Evolutionary conservation across 2,888 invertebrate genomes (phyloP), one percentile per base, ranked within the genome.

Genomic region (Gymnocheta viridis): DNA sequence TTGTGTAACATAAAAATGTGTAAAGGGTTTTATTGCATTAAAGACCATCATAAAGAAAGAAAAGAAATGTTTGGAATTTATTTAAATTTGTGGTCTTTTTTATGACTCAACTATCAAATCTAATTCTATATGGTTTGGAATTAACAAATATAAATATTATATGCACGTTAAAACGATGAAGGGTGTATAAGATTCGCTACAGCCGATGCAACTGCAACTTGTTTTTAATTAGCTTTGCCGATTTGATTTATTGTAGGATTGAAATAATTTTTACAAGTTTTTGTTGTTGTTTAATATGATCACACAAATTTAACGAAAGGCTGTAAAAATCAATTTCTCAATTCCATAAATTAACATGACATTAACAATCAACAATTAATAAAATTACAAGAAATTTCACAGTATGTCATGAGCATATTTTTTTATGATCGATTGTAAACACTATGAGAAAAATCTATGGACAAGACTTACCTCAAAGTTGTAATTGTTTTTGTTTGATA

Each of bases 381-480:
- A 19, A 72, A 44, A 58, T 9, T 58, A 24, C 32, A 19, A 38
- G 4, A 27, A 51, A 56, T 76, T 66, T 56, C 44, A 76, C 64
- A 54, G 54, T 56, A 2, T 76, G 10, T 35, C 22, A 22, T 24
- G 1, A 10, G n/a, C 22, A 47, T 58, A 58, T 9, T 22, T 64
- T 22, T 64, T 64, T 41, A 67, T 24, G 22, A 27, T 35, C 49
- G 9, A 9, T 44, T 56, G 32, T 14, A 56, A 32, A 60, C n/a
- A 24, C n/a, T n/a, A 7, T 38, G 19, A 73, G 47, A 41, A 41
- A 41, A 10, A 5, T 7, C 6, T 41, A 4, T 27, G 2, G 14
- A 10, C 2, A 41, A 54, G 7, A 67, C 77, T 77, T 49, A 77
- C 77, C 67, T 49, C 19, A 56, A 27, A 29, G 14, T 51, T 29